Evolutionary conservation across 2,888 invertebrate species (phyloP), one percentile per base, ranked within the genome.

Genomic region (Neoaliturus tenellus): DNA sequence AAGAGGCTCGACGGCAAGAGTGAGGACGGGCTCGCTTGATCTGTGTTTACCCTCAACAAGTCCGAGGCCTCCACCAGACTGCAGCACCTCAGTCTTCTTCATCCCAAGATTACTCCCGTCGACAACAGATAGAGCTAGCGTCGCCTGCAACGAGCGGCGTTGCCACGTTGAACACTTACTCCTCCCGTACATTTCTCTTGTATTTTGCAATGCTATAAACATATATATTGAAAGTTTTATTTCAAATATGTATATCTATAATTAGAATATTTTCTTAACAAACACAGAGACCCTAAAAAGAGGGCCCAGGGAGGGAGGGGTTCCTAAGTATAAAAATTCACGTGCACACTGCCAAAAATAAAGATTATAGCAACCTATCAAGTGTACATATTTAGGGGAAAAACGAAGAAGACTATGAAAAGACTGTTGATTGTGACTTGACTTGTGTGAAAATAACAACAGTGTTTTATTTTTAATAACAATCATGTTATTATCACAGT

Each of bases 1-100:
- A 91, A 91, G 87, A 89, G 88, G 85, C 89, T 91, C 86, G 90
- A 89, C 86, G 87, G 88, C 86, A 90, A 89, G 88, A 90, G 90
- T 87, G 89, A 89, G 84, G 88, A 88, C 83, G 90, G 89, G 85
- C 88, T 90, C 35, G 90, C 91, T 89, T 91, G 90, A 91, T 78
- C 86, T 48, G 73, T 78, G 33, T 73, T 73, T 20, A 84, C 69
- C n/a, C 78, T 82, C 67, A 48, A 69, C 51, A 69, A 81, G 83
- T 55, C 81, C 4, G 55, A 80, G 20, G 41, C 62, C 28, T 41
- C 80, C 41, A 31, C 81, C 20, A 75, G 75, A 84, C 87, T 85
- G 83, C 81, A 83, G 55, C 78, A 85, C 55, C 84, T 58, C 62
- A 82, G 85, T 85, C 87, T 86, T 81, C 85, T 86, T 83, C 84